These are phyloP conservation scores for Drosophila erecta DNA, from an alignment of 1,140 invertebrate species.

Conservation along the genomic window DNA sequence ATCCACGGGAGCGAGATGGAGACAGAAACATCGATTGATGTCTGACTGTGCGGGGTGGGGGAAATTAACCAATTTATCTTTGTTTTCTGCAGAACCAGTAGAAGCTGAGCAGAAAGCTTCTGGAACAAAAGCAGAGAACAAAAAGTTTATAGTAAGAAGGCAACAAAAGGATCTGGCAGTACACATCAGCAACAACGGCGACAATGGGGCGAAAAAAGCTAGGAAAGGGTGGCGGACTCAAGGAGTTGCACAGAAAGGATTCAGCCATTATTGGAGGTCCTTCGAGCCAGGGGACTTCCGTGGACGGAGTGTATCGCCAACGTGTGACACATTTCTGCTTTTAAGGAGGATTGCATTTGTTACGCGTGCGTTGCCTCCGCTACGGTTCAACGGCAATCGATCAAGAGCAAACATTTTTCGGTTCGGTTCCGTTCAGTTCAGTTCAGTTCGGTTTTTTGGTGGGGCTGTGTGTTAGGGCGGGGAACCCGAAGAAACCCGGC, in stretches of 20 bases:
- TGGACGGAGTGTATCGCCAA: constrained; percentile 49
- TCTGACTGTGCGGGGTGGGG: constrained; percentile 71
- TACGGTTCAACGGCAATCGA: constrained; percentile 81
- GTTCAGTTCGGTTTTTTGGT: constrained; percentile 23
- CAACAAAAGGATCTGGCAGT: constrained; percentile 65
- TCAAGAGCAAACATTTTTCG: constrained; percentile 79
- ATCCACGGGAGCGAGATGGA: constrained; percentile 9
- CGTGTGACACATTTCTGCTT: constrained; percentile 84
- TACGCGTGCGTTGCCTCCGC: constrained; percentile 81
- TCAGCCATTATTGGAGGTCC: constrained; percentile 58
- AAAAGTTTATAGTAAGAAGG: constrained; percentile 77
- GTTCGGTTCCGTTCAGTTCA: constrained; percentile 25
- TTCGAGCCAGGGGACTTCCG: neutral
- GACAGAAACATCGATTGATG: constrained; percentile 79
- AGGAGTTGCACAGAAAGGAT: constrained; percentile 71
- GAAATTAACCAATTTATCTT: constrained; percentile 85
- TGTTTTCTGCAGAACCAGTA: constrained; percentile 73
- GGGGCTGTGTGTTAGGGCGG: constrained; percentile 9
- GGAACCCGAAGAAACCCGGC: neutral
- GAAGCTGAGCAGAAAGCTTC: constrained; percentile 28
- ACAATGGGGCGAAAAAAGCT: constrained; percentile 57
- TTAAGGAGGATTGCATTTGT: constrained; percentile 84
- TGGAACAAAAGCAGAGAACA: constrained; percentile 45
- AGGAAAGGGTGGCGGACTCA: constrained; percentile 47
- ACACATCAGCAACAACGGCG: constrained; percentile 73